phyloP scores from a whole-genome alignment of 2,888 invertebrate genomes.

The Bedellia somnulentella region DNA sequence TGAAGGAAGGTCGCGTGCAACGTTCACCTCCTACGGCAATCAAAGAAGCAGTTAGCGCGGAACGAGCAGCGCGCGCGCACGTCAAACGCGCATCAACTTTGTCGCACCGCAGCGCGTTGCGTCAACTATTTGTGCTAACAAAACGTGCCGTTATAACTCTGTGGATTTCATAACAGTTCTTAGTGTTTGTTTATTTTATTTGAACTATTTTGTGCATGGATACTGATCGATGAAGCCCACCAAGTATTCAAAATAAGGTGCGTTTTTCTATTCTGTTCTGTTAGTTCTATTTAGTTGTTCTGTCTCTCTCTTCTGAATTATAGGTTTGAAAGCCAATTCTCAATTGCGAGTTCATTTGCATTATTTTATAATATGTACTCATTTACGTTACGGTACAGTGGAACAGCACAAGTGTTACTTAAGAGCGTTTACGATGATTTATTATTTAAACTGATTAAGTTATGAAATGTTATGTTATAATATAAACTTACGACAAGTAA shows the following conservation, averaged over 20 bases:
- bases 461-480: too few relatives aligned
- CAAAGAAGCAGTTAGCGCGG: slow-evolving; percentile 38
- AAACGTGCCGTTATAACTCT: slow-evolving; percentile 37
- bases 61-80: slow-evolving; percentile 43
- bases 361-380: slow-evolving; percentile 41
- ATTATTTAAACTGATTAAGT: too few relatives aligned
- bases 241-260: slow-evolving; percentile 40
- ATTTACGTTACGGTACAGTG: slow-evolving; percentile 30
- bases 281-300: slow-evolving; percentile 13
- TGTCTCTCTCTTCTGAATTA: slow-evolving; percentile 19
- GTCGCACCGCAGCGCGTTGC: slow-evolving; percentile 24
- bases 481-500: too few relatives aligned
- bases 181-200: slow-evolving; percentile 41
- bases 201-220: slow-evolving; percentile 21
- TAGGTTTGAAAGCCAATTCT: too few relatives aligned
- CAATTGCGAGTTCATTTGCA: slow-evolving; percentile 33
- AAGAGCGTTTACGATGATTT: too few relatives aligned
- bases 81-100: slow-evolving; percentile 17
- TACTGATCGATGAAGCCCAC: slow-evolving; percentile 19
- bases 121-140: slow-evolving; percentile 32
- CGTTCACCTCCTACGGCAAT: slow-evolving; percentile 42
- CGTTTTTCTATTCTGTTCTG: slow-evolving; percentile 20
- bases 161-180: slow-evolving; percentile 35
- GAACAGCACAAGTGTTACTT: too few relatives aligned
- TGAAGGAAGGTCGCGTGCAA: slow-evolving; percentile 50